Evolutionary conservation across 2,113 vertebrate genomes (phyloP).

Genomic region (Corythornis vintsioides): DNA sequence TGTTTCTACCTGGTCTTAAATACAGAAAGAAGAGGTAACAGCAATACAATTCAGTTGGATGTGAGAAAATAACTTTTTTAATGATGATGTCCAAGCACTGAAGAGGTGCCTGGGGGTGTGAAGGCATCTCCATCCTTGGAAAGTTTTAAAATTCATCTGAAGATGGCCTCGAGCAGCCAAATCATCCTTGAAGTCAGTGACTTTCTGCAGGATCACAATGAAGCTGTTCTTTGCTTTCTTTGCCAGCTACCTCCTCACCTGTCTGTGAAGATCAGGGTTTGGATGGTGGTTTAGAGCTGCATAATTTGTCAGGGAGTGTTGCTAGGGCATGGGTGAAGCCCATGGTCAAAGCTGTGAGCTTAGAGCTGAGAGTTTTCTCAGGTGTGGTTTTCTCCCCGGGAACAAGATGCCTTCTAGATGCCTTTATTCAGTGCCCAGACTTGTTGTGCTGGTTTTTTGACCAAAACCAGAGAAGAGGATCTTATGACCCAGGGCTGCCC

Average conservation of each 20-base stretch:
- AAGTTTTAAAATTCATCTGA: not conserved
- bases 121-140: not conserved
- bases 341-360: not conserved
- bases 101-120: not conserved
- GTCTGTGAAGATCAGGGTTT: not conserved
- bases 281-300: not conserved
- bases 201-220: not conserved
- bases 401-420: not conserved
- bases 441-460: constrained; percentile 18
- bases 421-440: constrained; percentile 34
- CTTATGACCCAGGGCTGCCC: not conserved
- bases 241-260: not conserved
- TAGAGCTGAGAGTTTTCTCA: not conserved
- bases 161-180: not conserved
- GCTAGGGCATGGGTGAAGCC: rapidly evolving
- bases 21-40: not conserved
- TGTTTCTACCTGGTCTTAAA: not conserved
- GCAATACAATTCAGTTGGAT: not conserved
- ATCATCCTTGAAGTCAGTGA: not conserved
- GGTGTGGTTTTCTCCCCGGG: no score
- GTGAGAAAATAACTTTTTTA: not conserved
- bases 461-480: not conserved
- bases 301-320: not conserved
- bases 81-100: not conserved
- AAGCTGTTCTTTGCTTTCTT: not conserved